These are phyloP conservation scores for Brachionus manjavacas DNA, from an alignment of 1,140 invertebrate species.

Conservation along the genomic window DNA sequence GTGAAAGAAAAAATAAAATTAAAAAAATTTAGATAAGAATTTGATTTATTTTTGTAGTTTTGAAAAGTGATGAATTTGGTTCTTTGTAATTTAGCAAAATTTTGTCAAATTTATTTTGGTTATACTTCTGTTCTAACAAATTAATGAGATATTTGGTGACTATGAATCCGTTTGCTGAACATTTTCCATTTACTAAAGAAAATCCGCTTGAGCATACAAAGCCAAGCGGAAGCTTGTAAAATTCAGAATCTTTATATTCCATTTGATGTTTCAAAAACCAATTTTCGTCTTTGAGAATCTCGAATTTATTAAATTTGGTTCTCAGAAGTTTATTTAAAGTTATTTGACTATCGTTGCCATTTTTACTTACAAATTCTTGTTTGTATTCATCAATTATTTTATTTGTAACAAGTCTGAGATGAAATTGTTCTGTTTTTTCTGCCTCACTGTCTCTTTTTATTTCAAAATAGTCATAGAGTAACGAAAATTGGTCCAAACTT, in stretches of 20 bases:
- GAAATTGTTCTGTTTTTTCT: not conserved
- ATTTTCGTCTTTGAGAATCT: conserved; percentile 19
- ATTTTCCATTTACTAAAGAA: conserved; percentile 30
- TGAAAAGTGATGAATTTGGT: not conserved
- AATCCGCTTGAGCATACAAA: conserved; percentile 16
- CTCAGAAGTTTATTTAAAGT: not conserved
- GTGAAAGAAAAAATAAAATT: not conserved
- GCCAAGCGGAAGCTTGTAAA: not conserved
- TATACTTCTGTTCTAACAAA: not conserved
- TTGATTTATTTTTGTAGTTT: conserved; percentile 27
- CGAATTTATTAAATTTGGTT: conserved; percentile 26
- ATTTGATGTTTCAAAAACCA: not conserved
- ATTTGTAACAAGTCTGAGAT: conserved; percentile 3
- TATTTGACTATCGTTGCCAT: not conserved
- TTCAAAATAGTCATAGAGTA: not conserved
- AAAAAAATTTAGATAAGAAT: not conserved
- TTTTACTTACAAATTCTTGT: not conserved
- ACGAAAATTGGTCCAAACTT: not conserved
- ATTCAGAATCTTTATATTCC: not conserved
- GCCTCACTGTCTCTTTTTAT: not conserved
- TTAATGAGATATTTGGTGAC: not conserved
- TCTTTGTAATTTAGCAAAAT: conserved; percentile 1
- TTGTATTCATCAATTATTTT: not conserved
- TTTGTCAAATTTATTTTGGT: not conserved
- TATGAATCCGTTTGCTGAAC: conserved; percentile 19